phyloP scores from a whole-genome alignment of 2,113 vertebrate genomes.

The Panthera leo region DNA sequence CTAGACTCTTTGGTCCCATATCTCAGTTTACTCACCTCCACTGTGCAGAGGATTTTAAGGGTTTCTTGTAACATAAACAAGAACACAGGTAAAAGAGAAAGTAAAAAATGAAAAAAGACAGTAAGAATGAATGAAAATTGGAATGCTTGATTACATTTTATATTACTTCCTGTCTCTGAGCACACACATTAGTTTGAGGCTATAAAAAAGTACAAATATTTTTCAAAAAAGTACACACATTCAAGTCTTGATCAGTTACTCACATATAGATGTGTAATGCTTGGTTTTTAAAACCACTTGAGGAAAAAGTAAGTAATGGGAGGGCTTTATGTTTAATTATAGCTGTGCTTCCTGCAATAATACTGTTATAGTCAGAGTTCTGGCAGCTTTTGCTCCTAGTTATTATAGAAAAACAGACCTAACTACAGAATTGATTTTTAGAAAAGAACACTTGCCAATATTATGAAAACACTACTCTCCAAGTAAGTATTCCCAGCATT shows the following conservation, averaged over 20 bases:
- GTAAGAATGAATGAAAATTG: neutral
- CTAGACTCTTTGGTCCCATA: neutral
- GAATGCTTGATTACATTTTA: neutral
- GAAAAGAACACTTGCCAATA: constrained; percentile 14
- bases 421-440: constrained; percentile 43
- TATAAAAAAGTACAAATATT: neutral
- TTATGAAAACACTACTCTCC: neutral
- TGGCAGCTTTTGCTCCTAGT: neutral
- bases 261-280: neutral
- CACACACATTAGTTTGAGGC: neutral
- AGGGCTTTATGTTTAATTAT: neutral
- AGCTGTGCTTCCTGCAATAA: neutral
- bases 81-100: neutral
- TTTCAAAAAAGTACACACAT: neutral
- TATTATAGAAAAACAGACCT: neutral
- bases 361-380: neutral
- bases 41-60: neutral
- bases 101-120: neutral
- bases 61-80: neutral
- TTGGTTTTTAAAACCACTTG: constrained; percentile 7
- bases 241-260: neutral
- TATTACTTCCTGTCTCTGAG: neutral
- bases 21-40: neutral
- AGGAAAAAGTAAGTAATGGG: neutral
- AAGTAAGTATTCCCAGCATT: neutral